Evolutionary conservation across 2,797 vertebrate species (phyloP).

Genomic region (Pelodytes ibericus): DNA sequence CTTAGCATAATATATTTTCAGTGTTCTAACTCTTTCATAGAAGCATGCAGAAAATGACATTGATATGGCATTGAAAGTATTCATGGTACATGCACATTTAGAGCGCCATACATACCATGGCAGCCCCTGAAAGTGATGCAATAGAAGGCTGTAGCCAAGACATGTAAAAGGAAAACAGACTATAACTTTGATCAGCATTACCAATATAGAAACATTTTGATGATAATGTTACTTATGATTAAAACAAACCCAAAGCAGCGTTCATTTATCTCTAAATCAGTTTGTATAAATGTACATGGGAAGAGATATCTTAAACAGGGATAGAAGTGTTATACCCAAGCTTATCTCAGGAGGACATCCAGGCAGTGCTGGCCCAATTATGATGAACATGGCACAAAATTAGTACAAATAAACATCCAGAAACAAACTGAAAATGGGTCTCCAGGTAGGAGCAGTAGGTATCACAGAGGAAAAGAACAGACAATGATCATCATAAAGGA

Average conservation of each 20-base stretch:
- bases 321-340: no score
- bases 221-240: neutral
- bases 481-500: no score
- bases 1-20: neutral
- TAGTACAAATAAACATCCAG: no score
- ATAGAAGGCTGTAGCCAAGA: conserved; percentile 3
- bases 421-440: no score
- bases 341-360: no score
- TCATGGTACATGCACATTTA: neutral
- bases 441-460: no score
- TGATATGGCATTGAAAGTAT: neutral
- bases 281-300: neutral
- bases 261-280: neutral
- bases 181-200: neutral
- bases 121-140: neutral
- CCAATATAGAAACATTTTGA: neutral
- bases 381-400: no score
- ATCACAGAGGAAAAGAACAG: no score
- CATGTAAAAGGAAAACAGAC: neutral
- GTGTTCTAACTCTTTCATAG: neutral
- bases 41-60: neutral
- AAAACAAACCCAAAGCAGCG: neutral
- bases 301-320: no score
- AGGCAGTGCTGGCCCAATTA: no score
- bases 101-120: neutral